Base-by-base conservation (phyloP, 2,113 vertebrate species). In the Albula glossodonta region DNA sequence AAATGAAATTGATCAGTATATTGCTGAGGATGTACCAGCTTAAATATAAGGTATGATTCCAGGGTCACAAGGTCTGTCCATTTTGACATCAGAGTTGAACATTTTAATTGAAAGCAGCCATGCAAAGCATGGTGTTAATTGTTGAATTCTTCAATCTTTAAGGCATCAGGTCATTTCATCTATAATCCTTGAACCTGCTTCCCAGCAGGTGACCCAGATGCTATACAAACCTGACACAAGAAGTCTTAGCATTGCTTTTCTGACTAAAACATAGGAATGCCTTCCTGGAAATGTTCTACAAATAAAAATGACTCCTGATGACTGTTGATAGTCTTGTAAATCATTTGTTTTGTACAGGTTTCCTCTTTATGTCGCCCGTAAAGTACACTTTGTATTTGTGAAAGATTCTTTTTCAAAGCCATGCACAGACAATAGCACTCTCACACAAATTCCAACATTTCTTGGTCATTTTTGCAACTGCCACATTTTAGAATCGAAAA, bases 241-340 rank as follows among this genome's bases (percentile, higher is more conserved):
- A 48, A 78, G 8, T 6, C 70, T 80, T 17, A 19, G 8, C n/a
- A 19, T 31, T 66, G n/a, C 17, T 81, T 41, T 41, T 1, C 63
- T 57, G 15, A 60, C 22, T 60, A 15, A 51, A n/a, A 41, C 74
- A 19, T 81, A 88, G 70, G 87, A 80, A 83, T 90, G 87, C 86
- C 51, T 86, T 88, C 51, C 82, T 81, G 80, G 84, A 86, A 90
- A 88, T 87, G 82, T 90, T 85, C 83, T 85, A 88, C 82, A 86
- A 89, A 89, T 89, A 82, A 85, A 85, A 86, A 86, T 78, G 83
- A 81, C 83, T 88, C 77, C 74, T 86, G 86, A 87, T 79, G 57
- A 41, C 79, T 83, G 86, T 87, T 84, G 85, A 77, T 87, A 87
- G 85, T 74, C 82, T 78, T 41, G 84, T 74, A 17, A 78, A 60